Evolutionary conservation across 2,888 invertebrate species (phyloP).

Genomic region (Rhingia campestris): DNA sequence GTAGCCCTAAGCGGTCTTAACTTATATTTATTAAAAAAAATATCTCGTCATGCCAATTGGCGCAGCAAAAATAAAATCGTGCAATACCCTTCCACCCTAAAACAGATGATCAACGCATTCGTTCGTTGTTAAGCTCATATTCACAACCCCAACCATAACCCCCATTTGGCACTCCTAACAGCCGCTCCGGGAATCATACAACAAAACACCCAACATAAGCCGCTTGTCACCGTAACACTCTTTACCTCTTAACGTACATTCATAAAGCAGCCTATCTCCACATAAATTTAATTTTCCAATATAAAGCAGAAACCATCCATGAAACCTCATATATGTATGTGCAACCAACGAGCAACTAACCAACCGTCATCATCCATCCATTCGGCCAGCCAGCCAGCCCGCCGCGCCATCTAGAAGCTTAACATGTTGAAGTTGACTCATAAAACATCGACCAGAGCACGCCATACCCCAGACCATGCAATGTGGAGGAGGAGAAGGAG

Average conservation of each 20-base stretch:
- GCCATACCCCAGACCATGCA: neutral
- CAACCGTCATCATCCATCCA: conserved; percentile 56
- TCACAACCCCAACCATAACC: conserved; percentile 25
- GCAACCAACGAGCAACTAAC: conserved; percentile 46
- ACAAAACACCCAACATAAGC: conserved; percentile 28
- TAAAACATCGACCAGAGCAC: conserved; percentile 48
- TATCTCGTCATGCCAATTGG: neutral
- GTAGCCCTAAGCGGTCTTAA: neutral
- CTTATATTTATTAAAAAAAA: neutral
- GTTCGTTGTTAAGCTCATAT: conserved; percentile 42
- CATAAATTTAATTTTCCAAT: conserved; percentile 47
- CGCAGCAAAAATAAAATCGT: conserved; percentile 9
- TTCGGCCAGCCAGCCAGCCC: conserved; percentile 77
- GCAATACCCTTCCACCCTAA: conserved; percentile 15
- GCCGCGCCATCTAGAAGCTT: conserved; percentile 44
- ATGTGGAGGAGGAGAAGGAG: conserved; percentile 3
- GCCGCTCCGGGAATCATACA: neutral
- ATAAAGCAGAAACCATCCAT: conserved; percentile 54
- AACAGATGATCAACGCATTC: conserved; percentile 29
- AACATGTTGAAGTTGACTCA: conserved; percentile 55
- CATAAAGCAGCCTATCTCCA: conserved; percentile 6
- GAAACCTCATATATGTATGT: conserved; percentile 47
- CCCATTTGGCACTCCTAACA: conserved; percentile 5
- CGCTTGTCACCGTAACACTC: conserved; percentile 26
- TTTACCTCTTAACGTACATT: neutral